Evolutionary conservation across 1,140 invertebrate genomes (phyloP).

Genomic region (Drosophila mauritiana): DNA sequence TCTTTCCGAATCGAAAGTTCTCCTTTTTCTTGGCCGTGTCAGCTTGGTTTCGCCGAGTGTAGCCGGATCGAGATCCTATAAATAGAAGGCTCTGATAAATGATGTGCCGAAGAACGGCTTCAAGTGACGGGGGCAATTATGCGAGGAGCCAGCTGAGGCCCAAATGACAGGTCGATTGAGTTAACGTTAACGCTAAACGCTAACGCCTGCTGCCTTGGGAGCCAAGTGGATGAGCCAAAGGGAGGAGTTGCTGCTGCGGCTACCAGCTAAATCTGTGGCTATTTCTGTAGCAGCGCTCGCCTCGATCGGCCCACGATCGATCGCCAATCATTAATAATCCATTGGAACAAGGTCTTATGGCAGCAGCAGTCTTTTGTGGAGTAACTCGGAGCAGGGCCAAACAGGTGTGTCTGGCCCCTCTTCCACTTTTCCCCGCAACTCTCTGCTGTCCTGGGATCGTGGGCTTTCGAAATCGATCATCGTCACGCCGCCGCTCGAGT

Average conservation of each 20-base stretch:
- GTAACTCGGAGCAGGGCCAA: constrained; percentile 41
- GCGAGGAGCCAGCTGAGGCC: constrained; percentile 72
- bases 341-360: constrained; percentile 60
- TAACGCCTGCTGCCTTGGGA: constrained; percentile 42
- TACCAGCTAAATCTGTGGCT: constrained; percentile 64
- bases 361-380: constrained; percentile 23
- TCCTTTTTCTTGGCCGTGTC: neutral
- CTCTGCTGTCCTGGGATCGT: constrained; percentile 23
- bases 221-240: neutral
- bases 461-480: constrained; percentile 66
- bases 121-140: constrained; percentile 82
- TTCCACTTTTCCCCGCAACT: constrained; percentile 6
- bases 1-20: neutral
- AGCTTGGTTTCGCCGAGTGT: constrained; percentile 13
- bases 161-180: constrained; percentile 84
- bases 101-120: constrained; percentile 82
- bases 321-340: constrained; percentile 83
- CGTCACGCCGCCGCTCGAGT: constrained; percentile 66
- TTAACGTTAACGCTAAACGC: constrained; percentile 84
- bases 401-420: constrained; percentile 64
- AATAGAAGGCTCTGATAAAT: constrained; percentile 70
- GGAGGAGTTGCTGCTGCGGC: constrained; percentile 30
- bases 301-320: constrained; percentile 73
- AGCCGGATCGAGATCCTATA: constrained; percentile 38
- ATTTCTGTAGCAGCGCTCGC: constrained; percentile 63